Base-by-base conservation (phyloP, 2,888 invertebrate genomes). In the Harpalus rufipes region DNA sequence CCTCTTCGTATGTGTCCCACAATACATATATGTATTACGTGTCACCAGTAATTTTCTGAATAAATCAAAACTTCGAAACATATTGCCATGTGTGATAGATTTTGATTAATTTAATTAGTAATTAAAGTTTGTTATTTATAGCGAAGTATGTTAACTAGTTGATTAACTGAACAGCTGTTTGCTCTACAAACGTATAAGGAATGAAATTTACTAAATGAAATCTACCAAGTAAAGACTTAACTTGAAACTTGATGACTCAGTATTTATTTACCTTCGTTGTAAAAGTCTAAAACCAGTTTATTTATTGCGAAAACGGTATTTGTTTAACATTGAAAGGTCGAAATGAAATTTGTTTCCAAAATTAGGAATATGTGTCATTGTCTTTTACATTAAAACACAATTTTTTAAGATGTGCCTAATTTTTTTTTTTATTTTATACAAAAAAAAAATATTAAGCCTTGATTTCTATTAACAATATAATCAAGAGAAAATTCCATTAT, bases 71-170 rank as follows among this genome's bases (percentile, higher is more conserved):
- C n/a, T n/a, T n/a, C n/a, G n/a, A 68, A 39, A 68, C n/a, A 32
- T 14, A 32, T 68, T 39, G 12, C 7, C n/a, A 14, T 44, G 44
- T 16, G 44, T 44, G 21, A 74, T 74, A 14, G 72, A 74, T 44
- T 74, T 74, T 44, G 44, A 74, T 16, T 74, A 44, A 78, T 58
- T 78, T 78, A 78, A 78, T 58, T 78, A 78, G 78, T 56, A 25
- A 78, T 58, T 74, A 51, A 51, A 14, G n/a, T 6, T 7, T 3
- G 18, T 14, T 78, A n/a, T 78, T 78, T 58, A 78, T 78, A 58
- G 56, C 58, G 25, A 76, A 84, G n/a, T 78, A 65, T 84, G 84
- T 83, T 63, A 83, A 76, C 39, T 65, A 78, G 41, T 74, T 83
- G 72, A 72, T 61, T 65, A 16, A 81, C 10, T 8, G 65, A 80